Evolutionary conservation across 2,888 invertebrate species (phyloP).

Genomic region (Unio pictorum): DNA sequence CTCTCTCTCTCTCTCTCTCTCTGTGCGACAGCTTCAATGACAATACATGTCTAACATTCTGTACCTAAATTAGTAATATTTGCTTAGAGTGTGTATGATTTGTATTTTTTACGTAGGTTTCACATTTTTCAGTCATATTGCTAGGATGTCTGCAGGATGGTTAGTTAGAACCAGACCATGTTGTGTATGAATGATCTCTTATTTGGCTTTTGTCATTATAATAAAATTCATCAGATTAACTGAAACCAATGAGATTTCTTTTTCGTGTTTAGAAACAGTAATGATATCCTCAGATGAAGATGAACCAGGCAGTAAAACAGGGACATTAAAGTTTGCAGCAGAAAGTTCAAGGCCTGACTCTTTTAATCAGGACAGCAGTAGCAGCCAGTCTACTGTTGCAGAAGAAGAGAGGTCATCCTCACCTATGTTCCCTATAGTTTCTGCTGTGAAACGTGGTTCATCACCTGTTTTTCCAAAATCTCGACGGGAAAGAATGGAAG

Average conservation of each 20-base stretch:
- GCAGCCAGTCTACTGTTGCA: neutral
- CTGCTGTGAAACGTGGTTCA: constrained; percentile 5
- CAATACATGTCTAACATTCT: too few relatives aligned
- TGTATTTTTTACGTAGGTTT: too few relatives aligned
- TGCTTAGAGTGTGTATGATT: too few relatives aligned
- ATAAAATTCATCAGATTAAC: too few relatives aligned
- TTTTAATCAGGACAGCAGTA: neutral
- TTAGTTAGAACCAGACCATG: too few relatives aligned
- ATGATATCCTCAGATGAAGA: constrained; percentile 69
- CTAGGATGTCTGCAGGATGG: too few relatives aligned
- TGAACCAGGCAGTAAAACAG: constrained; percentile 25
- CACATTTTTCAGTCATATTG: too few relatives aligned
- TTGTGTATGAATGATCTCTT: too few relatives aligned
- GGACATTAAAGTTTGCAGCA: neutral
- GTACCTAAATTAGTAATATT: too few relatives aligned
- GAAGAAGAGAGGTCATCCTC: neutral
- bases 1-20: too few relatives aligned
- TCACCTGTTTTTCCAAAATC: constrained; percentile 24
- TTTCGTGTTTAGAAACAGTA: constrained; percentile 57
- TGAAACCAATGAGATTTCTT: neutral
- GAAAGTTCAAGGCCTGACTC: too few relatives aligned
- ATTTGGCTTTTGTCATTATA: neutral
- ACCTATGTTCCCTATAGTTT: neutral
- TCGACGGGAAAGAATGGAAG: constrained; percentile 54
- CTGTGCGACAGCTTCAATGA: too few relatives aligned